These are phyloP conservation scores for Piliocolobus tephrosceles DNA, from an alignment of 2,113 vertebrate genomes.

Conservation along the genomic window DNA sequence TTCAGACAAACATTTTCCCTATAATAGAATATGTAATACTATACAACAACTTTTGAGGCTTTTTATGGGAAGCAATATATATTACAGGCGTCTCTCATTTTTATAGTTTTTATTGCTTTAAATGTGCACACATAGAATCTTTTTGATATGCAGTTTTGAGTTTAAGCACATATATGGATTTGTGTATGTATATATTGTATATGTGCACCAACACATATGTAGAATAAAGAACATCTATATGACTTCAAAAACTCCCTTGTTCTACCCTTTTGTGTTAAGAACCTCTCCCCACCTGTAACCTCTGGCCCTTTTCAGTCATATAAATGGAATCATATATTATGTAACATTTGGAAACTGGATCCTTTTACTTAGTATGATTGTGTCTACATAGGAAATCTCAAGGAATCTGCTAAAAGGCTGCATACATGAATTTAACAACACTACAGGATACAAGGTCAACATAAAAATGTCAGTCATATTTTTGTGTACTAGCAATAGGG, in stretches of 20 bases:
- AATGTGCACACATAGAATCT: neutral
- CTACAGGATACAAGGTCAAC: neutral
- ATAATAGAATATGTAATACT: neutral
- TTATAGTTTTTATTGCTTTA: neutral
- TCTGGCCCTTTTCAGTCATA: neutral
- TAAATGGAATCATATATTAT: neutral
- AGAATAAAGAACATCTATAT: conserved; percentile 10
- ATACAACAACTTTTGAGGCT: neutral
- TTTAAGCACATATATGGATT: neutral
- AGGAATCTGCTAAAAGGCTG: neutral
- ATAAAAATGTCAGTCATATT: neutral
- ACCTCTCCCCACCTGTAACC: neutral
- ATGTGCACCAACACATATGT: neutral
- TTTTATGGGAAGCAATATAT: neutral
- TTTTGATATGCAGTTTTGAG: neutral
- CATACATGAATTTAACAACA: conserved; percentile 22
- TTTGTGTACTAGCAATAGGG: neutral
- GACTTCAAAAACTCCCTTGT: neutral
- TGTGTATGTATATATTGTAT: neutral
- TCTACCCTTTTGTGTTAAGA: neutral
- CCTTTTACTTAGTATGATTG: neutral
- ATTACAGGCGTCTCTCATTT: neutral
- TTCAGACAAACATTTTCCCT: neutral
- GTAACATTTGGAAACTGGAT: neutral
- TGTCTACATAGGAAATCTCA: neutral